Base-by-base conservation (phyloP, 2,888 invertebrate species). In the Acanthacorydalis orientalis region DNA sequence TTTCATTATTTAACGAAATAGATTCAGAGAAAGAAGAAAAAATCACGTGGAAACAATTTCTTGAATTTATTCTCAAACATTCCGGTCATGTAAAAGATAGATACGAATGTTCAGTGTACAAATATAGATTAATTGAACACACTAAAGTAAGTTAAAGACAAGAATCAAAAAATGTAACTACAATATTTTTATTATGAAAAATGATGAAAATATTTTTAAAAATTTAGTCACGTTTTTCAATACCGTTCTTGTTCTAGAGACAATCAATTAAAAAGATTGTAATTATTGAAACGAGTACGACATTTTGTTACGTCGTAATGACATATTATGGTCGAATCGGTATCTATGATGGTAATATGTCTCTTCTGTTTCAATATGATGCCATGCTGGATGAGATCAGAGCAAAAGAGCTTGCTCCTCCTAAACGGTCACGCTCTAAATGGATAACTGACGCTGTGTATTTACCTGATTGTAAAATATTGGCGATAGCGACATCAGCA, bases 381-480 rank as follows among this genome's bases (percentile, higher is more conserved):
- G 64, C 71, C 7, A 72, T 75, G 50, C 72, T 73, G 57, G 56
- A 59, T 40, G 61, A 53, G 51, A 39, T 39, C 10, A 34, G 40
- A 31, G 40, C 46, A 2, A 46, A 39, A 40, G 40, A 23, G 3
- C 31, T 46, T 33, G 14, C 39, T 32, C 61, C 57, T 52, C 59
- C 53, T 47, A 57, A 57, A 56, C 59, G 70, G 10, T 65, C 73
- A 1, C 68, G 68, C 50, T 72, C 71, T 52, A 65, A 69, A 37
- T 79, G 78, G 78, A 67, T 80, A 2, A 78, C 78, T 0, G 79
- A 79, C 53, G 77, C 72, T 0, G 57, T 77, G 3, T 77, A 74
- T 58, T 61, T 66, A 14, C 60, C 71, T 63, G 77, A 78, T 52
- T 69, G 72, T 3, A 67, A 71, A 47, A 68, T 69, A 55, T 60